Conservation (phyloP, 2,888 invertebrate genomes). For the Linhomoeus sp. region DNA sequence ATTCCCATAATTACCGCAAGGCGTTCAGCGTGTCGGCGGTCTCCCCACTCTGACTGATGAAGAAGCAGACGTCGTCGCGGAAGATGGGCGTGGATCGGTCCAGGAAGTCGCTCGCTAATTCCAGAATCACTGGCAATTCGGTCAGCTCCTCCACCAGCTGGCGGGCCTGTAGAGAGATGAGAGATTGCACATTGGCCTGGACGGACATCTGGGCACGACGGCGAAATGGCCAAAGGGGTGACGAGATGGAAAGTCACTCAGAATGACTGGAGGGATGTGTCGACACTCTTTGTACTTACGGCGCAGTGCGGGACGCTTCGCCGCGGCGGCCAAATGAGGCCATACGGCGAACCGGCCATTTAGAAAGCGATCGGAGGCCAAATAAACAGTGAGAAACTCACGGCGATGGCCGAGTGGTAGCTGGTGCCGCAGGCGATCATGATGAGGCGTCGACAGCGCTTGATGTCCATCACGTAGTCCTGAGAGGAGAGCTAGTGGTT, state of each 20-base stretch:
- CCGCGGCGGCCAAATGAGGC: background rate
- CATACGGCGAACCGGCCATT: background rate
- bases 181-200: too few species aligned
- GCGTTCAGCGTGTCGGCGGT: slow-evolving; percentile 30
- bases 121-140: slow-evolving; percentile 95
- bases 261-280: too few species aligned
- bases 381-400: too few species aligned
- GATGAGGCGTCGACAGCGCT: slow-evolving; percentile 82
- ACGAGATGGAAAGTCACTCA: too few species aligned
- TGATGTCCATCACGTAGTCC: slow-evolving; percentile 90
- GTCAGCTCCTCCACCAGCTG: slow-evolving; percentile 92
- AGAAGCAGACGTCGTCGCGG: slow-evolving; percentile 98
- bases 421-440: slow-evolving; percentile 96
- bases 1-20: slow-evolving; percentile 11
- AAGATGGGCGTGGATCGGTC: slow-evolving; percentile 95
- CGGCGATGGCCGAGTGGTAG: slow-evolving; percentile 93
- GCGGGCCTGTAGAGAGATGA: slow-evolving; percentile 31
- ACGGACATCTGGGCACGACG: too few species aligned
- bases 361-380: too few species aligned
- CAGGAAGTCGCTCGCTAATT: slow-evolving; percentile 90
- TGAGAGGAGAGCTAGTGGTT: too few species aligned
- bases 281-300: too few species aligned
- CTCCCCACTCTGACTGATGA: slow-evolving; percentile 80
- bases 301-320: too few species aligned
- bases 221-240: too few species aligned